Evolutionary conservation across 2,888 invertebrate genomes (phyloP), one percentile per base, ranked within the genome.

Genomic region (Cheilosia vernalis): DNA sequence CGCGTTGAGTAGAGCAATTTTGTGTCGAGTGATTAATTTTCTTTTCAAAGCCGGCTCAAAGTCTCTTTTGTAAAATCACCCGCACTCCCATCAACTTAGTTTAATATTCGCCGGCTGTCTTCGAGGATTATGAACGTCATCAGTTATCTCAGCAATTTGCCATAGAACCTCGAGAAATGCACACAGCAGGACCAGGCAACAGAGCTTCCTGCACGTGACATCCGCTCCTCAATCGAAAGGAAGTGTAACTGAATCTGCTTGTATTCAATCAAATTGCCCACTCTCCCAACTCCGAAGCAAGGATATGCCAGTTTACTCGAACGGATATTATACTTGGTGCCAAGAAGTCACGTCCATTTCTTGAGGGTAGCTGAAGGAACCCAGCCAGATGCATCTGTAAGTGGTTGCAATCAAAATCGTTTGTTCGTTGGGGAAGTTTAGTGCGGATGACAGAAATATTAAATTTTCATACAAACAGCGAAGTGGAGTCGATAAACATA

Each of bases 341-440:
- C 27, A 21, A 47, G 61, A 27, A 77, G 72, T 82, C 82, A 82
- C 82, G 82, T 82, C 61, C 49, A 19, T 42, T 10, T 60, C 40
- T 37, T 60, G 27, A 49, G 60, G 40, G 37, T 47, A 53, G 10
- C 42, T 13, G 37, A 37, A 53, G 40, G 44, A 74, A 44, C 44
- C 30, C 61, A 55, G 21, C n/a, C 19, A 47, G 47, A 37, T 37
- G 37, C 37, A 37, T 19, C 17, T 47, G 10, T 9, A 47, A 47
- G 19, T 47, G 47, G 47, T 47, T 7, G 47, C 47, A 47, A 47
- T 47, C 17, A 19, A 47, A 47, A 7, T 47, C 19, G 47, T 4
- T 47, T 47, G 47, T 47, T 44, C 17, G 5, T 44, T 44, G 17
- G n/a, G 7, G 19, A 47, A 47, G 47, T 4, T 17, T 37, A 4